These are phyloP conservation scores for Leptobrachium leishanense DNA, from an alignment of 2,113 vertebrate genomes.

Conservation along the genomic window DNA sequence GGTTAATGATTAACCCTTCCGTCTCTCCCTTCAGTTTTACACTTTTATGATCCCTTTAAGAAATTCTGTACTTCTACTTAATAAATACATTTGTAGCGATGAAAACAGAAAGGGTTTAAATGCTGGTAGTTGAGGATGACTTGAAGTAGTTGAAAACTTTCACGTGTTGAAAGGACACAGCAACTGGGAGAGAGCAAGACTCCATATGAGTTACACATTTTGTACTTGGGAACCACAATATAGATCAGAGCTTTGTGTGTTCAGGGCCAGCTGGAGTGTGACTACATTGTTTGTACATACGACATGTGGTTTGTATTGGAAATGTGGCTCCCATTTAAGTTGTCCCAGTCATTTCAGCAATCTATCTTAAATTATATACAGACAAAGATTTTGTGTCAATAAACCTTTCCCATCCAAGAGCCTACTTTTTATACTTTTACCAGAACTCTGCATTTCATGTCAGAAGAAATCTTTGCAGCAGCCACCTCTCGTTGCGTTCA, in stretches of 20 bases:
- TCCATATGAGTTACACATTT: background rate
- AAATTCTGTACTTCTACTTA: too few relatives aligned
- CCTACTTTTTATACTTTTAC: background rate
- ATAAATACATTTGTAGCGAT: too few relatives aligned
- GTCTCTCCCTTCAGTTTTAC: too few relatives aligned
- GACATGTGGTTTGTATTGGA: constrained; percentile 32
- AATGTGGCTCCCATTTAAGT: constrained; percentile 9
- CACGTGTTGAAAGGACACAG: background rate
- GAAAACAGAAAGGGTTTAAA: too few relatives aligned
- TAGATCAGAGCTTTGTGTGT: background rate
- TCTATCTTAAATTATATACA: background rate
- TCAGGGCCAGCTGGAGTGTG: background rate
- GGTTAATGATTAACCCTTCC: too few relatives aligned
- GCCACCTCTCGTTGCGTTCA: background rate
- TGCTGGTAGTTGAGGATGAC: too few relatives aligned
- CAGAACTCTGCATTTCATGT: background rate
- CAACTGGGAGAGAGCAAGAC: background rate
- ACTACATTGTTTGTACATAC: constrained; percentile 11
- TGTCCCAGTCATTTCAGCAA: background rate
- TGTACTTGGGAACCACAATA: constrained; percentile 3
- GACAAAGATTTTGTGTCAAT: background rate
- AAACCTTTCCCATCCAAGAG: background rate
- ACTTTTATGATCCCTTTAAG: too few relatives aligned
- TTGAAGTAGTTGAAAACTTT: background rate
- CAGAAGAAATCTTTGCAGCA: background rate